Base-by-base conservation (phyloP, 2,888 invertebrate genomes). In the Zootermopsis nevadensis region DNA sequence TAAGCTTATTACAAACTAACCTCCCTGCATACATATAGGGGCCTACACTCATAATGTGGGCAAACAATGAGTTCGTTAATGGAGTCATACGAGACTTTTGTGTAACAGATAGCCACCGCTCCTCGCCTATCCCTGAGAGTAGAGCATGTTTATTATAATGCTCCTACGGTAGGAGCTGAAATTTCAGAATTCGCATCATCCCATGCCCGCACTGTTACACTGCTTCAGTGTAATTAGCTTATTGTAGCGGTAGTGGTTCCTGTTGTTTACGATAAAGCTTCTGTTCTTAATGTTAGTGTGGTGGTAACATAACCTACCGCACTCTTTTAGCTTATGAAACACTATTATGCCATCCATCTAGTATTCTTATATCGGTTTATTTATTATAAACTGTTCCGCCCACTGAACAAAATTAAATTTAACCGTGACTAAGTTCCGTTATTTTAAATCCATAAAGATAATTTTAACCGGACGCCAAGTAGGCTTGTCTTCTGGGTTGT, bases 61-160 rank as follows among this genome's bases (percentile, higher is more conserved):
- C 66, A 79, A 60, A 79, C 79, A 79, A 79, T 60, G 79, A 79
- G 79, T 79, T 35, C n/a, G 79, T 79, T 79, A 79, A 79, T 79
- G 79, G 79, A 38, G 79, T 66, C 79, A 79, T 79, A 79, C 27
- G 79, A 79, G 79, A 79, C 79, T 79, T 79, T 79, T 79, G 79
- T 79, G 79, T 53, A 79, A 79, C 79, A 33, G 79, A 79, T 79
- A 79, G 79, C 74, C 38, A 74, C 27, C 30, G 2, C 15, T 19
- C 10, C 22, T 7, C 69, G 6, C n/a, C 74, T 33, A 7, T 69
- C 33, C 31, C 48, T 12, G 42, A 30, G 12, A 35, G 33, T 24
- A 31, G 4, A 8, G 72, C 38, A 38, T 74, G 74, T 74, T 74
- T 74, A 74, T 22, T 74, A 74, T 74, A 38, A 35, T 38, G 24